Percentiles rank a stretch among this genome's conserved stretches.
Evolutionary conservation across 1,140 invertebrate genomes (phyloP).

Genomic region (Brachionus sp.): DNA sequence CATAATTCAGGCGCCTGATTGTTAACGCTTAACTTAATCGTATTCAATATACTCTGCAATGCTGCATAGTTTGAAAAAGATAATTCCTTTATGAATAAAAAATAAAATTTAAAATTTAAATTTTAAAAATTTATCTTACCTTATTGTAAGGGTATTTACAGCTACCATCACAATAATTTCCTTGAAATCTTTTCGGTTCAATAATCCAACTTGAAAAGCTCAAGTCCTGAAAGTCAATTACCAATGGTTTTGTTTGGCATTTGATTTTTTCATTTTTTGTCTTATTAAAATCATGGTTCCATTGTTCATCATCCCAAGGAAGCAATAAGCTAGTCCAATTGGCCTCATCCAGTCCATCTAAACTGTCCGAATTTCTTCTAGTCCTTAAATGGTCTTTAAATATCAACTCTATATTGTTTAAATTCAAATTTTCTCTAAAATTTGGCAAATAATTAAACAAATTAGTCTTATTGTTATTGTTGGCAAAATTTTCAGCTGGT

Average conservation of each 20-base stretch:
- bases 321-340: neutral
- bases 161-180: constrained; percentile 25
- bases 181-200: constrained; percentile 29
- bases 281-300: constrained; percentile 2
- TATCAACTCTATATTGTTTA: neutral
- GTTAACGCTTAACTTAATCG: constrained; percentile 18
- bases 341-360: neutral
- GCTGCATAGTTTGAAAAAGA: constrained; percentile 38
- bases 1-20: constrained; percentile 10
- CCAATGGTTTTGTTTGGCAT: neutral
- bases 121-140: neutral
- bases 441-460: neutral
- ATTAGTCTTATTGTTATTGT: neutral
- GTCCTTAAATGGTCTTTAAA: neutral
- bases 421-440: neutral
- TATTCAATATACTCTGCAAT: constrained; percentile 20
- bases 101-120: neutral
- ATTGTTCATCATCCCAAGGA: neutral
- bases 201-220: constrained; percentile 44
- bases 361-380: neutral
- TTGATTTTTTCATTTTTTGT: neutral
- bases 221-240: constrained; percentile 34
- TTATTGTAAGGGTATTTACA: constrained; percentile 33
- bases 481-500: neutral
- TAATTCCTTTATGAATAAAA: neutral